Evolutionary conservation across 2,888 invertebrate species (phyloP).

Genomic region (Leistus spinibarbis): DNA sequence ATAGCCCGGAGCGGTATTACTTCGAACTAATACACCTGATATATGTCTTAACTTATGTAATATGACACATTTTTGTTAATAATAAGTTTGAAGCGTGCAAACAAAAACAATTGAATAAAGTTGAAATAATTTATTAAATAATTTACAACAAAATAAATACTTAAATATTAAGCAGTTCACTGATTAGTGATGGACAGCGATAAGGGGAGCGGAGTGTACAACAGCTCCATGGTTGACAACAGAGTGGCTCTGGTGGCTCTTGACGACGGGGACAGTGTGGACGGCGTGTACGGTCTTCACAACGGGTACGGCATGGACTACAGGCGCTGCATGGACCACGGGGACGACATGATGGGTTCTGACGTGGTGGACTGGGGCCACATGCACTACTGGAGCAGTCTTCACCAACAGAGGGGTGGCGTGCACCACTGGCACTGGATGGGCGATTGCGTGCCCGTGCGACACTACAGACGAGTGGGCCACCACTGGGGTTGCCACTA

Average conservation of each 20-base stretch:
- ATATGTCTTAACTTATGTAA: too few species aligned
- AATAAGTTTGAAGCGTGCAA: too few species aligned
- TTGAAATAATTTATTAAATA: neutral
- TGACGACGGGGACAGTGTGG: slow-evolving; percentile 44
- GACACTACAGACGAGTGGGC: slow-evolving; percentile 44
- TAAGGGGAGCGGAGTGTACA: slow-evolving; percentile 46
- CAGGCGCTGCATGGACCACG: slow-evolving; percentile 41
- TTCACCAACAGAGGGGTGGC: slow-evolving; percentile 46
- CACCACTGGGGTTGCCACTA: slow-evolving; percentile 43
- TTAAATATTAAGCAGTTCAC: slow-evolving; percentile 3
- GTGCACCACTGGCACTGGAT: slow-evolving; percentile 49
- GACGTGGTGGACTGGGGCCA: slow-evolving; percentile 46
- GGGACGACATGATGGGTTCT: slow-evolving; percentile 43
- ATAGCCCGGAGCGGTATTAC: too few species aligned
- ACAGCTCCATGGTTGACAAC: slow-evolving; percentile 39
- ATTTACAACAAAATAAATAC: too few species aligned
- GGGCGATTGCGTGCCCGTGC: slow-evolving; percentile 48
- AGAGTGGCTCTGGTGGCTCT: slow-evolving; percentile 32
- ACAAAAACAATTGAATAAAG: too few species aligned
- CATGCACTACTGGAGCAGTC: slow-evolving; percentile 48
- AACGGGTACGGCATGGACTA: slow-evolving; percentile 41
- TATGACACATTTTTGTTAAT: too few species aligned
- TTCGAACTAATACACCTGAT: too few species aligned
- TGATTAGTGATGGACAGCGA: slow-evolving; percentile 5
- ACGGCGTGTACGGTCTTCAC: slow-evolving; percentile 44